phyloP scores from a whole-genome alignment of 2,113 vertebrate genomes.

The Salvelinus fontinalis region DNA sequence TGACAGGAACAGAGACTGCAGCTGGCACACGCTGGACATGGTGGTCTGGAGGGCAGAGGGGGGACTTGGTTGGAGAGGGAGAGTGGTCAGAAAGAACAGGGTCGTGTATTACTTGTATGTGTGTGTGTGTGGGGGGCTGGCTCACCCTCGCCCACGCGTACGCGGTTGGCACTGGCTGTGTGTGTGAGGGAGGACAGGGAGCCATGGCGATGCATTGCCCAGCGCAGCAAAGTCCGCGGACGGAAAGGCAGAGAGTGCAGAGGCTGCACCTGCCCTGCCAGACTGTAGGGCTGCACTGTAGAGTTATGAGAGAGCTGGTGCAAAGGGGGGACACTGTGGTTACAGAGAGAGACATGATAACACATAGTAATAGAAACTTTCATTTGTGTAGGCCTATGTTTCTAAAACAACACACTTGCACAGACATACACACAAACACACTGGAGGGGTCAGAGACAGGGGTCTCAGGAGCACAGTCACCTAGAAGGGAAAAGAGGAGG shows the following conservation, averaged over 20 bases:
- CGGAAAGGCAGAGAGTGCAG: slow-evolving; percentile 59
- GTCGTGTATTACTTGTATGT: background rate
- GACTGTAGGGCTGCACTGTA: slow-evolving; percentile 43
- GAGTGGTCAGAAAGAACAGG: slow-evolving; percentile 1
- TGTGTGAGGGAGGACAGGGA: slow-evolving; percentile 74
- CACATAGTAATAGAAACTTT: slow-evolving; percentile 50
- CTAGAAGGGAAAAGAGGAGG: slow-evolving; percentile 33
- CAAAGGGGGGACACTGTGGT: background rate
- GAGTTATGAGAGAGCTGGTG: slow-evolving; percentile 64
- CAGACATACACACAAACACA: background rate
- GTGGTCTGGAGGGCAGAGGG: slow-evolving; percentile 54
- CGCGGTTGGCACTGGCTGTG: slow-evolving; percentile 53
- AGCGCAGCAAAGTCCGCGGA: slow-evolving; percentile 61
- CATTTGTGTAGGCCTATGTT: no score
- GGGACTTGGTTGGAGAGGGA: background rate
- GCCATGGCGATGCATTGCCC: slow-evolving; percentile 65
- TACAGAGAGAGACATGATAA: background rate
- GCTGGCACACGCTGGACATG: slow-evolving; percentile 62
- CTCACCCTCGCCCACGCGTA: slow-evolving; percentile 74
- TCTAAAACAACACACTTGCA: background rate
- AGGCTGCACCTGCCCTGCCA: slow-evolving; percentile 39
- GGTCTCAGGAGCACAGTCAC: slow-evolving; percentile 70
- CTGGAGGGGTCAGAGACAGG: slow-evolving; percentile 26
- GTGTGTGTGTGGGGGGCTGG: background rate
- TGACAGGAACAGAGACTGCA: slow-evolving; percentile 72